Conservation (phyloP, 2,888 invertebrate species). For the Phyto melanocephala region DNA sequence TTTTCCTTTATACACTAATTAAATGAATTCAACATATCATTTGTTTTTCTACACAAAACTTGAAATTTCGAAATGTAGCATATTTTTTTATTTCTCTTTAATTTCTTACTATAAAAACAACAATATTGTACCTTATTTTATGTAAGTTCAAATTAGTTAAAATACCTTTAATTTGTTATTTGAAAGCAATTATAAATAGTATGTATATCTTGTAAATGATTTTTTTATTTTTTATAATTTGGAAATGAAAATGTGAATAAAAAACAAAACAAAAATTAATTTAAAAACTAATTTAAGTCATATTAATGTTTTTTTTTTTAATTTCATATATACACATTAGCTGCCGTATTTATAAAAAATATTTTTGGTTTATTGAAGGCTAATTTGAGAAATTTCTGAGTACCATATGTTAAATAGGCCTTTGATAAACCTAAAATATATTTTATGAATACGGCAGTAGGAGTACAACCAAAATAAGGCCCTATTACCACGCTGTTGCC, state of each 20-base stretch:
- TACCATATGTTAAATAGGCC: no score
- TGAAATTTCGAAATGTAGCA: not conserved
- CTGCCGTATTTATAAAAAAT: no score
- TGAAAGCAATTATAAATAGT: constrained; percentile 19
- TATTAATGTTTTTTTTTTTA: no score
- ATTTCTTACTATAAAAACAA: constrained; percentile 20
- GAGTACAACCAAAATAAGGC: no score
- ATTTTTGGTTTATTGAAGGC: no score
- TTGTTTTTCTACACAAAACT: not conserved
- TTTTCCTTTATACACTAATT: not conserved
- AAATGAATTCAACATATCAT: constrained; percentile 38
- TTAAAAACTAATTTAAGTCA: no score
- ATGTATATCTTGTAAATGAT: constrained; percentile 37
- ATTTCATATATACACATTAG: no score
- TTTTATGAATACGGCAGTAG: no score
- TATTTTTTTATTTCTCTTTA: not conserved
- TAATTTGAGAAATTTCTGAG: no score
- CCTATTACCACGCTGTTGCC: no score
- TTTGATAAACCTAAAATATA: no score
- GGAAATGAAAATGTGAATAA: constrained; percentile 32
- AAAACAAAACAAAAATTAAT: not conserved
- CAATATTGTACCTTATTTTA: constrained; percentile 13
- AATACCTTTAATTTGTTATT: not conserved
- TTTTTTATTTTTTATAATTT: constrained; percentile 27
- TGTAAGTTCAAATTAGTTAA: not conserved